phyloP scores from a whole-genome alignment of 2,113 vertebrate genomes.

The Lepus americanus region DNA sequence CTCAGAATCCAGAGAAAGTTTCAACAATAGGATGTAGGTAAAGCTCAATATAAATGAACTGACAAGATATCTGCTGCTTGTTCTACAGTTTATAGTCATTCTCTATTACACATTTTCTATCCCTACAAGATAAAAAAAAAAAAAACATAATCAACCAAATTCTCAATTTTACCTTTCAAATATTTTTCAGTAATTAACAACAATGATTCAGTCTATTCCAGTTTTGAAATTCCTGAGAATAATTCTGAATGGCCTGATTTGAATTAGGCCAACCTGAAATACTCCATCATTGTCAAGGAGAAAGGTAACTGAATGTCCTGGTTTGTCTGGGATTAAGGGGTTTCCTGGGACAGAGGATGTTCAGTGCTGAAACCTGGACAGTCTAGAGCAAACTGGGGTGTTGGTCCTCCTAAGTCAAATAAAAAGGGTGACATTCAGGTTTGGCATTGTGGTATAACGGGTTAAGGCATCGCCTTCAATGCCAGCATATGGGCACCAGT shows the following conservation, averaged over 20 bases:
- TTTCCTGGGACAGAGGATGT: neutral
- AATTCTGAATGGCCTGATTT: neutral
- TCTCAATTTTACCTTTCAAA: neutral
- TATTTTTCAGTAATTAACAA: neutral
- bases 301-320: neutral
- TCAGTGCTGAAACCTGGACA: neutral
- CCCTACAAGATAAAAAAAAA: neutral
- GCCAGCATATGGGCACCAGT: too few relatives aligned
- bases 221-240: conserved; percentile 46
- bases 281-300: neutral
- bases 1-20: neutral
- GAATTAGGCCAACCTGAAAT: neutral
- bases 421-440: neutral
- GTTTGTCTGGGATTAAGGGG: neutral
- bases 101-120: neutral
- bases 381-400: neutral
- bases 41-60: conserved; percentile 26
- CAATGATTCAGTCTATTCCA: neutral
- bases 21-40: neutral
- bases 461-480: too few relatives aligned
- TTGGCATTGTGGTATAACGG: neutral
- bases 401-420: neutral
- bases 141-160: neutral
- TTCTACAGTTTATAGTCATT: neutral
- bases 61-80: neutral